Conservation (phyloP, 1,140 invertebrate species). For the Antheraea mylitta region DNA sequence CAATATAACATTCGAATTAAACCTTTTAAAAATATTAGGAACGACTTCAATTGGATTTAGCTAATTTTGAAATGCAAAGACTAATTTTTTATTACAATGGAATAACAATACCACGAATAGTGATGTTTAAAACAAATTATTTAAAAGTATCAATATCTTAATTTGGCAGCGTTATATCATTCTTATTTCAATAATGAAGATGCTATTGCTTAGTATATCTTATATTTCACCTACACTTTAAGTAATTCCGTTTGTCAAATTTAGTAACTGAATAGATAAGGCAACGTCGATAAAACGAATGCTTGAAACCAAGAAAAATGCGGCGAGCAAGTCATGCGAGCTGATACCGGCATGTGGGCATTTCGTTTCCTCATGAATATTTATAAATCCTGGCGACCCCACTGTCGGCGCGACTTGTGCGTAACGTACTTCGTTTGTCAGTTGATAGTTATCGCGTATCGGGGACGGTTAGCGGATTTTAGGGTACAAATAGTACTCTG, state of each 20-base stretch:
- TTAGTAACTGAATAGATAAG: not conserved
- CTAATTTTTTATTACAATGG: no score
- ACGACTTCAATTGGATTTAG: no score
- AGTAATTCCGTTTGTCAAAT: not conserved
- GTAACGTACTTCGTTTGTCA: constrained; percentile 21
- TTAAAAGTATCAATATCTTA: no score
- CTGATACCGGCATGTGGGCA: constrained; percentile 32
- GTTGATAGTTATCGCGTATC: constrained; percentile 7
- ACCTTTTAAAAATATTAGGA: no score
- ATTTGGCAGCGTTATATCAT: no score
- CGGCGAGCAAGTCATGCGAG: constrained; percentile 18
- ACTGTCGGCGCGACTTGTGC: constrained; percentile 22
- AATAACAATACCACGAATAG: no score
- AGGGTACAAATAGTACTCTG: not conserved
- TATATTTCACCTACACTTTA: no score
- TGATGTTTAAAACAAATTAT: no score
- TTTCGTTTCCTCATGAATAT: constrained; percentile 46
- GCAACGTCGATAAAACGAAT: constrained; percentile 5
- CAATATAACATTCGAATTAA: no score
- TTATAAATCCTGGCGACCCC: constrained; percentile 34
- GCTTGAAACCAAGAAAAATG: constrained; percentile 28
- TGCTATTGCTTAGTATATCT: no score
- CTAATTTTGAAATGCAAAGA: no score
- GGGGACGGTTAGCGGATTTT: not conserved
- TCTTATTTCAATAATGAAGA: no score